Evolutionary conservation across 2,888 invertebrate species (phyloP).

Genomic region (Oconnorella tubifera): DNA sequence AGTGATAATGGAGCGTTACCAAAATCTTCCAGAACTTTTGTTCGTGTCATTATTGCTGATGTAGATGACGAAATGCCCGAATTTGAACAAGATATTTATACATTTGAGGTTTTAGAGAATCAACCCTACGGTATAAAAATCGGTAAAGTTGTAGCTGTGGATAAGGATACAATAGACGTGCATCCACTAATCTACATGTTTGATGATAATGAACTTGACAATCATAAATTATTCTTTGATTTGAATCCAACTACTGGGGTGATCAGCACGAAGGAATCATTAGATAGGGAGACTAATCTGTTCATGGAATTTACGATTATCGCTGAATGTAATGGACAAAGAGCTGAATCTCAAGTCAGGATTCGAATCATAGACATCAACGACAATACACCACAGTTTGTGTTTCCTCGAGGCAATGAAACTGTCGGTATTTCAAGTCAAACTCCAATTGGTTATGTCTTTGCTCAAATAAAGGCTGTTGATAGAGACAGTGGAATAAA

Average conservation of each 20-base stretch:
- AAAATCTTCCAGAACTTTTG: constrained; percentile 18
- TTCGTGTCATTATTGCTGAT: constrained; percentile 15
- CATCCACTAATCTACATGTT: constrained; percentile 4
- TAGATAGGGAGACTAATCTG: constrained; percentile 14
- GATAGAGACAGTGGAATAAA: constrained; percentile 87
- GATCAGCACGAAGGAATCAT: constrained; percentile 5
- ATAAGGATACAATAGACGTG: constrained; percentile 15
- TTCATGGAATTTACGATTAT: constrained; percentile 9
- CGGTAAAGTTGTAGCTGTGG: constrained; percentile 24
- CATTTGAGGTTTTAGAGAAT: constrained; percentile 20
- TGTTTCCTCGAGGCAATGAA: constrained; percentile 29
- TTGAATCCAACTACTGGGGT: constrained; percentile 6
- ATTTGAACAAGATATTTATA: constrained; percentile 18
- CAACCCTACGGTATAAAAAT: constrained; percentile 7
- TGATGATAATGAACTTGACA: background rate
- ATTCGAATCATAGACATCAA: constrained; percentile 31
- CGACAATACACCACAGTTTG: constrained; percentile 32
- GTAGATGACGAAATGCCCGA: constrained; percentile 23
- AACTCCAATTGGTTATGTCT: constrained; percentile 16
- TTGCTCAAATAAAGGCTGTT: constrained; percentile 66
- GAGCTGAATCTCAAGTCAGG: constrained; percentile 23
- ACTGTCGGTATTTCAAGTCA: constrained; percentile 19
- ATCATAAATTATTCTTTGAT: no score
- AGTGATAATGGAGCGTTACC: constrained; percentile 26
- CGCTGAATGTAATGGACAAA: constrained; percentile 5